phyloP scores from a whole-genome alignment of 2,113 vertebrate genomes.

The Syngnathus scovelli region DNA sequence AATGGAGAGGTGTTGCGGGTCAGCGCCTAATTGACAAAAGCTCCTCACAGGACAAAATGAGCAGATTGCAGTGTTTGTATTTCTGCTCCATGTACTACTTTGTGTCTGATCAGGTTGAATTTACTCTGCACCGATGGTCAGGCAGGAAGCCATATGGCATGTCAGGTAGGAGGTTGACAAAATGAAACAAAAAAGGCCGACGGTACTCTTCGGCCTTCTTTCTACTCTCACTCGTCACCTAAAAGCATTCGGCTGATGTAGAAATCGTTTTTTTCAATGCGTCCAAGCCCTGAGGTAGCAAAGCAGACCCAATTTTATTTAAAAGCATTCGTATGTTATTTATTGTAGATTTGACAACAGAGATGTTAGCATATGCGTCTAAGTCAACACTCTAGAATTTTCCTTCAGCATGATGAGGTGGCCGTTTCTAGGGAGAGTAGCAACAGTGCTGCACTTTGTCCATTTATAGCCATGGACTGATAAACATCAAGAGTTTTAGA shows the following conservation, averaged over 20 bases:
- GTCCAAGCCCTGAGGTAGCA: not conserved
- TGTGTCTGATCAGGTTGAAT: slow-evolving; percentile 50
- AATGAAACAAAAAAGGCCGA: slow-evolving; percentile 22
- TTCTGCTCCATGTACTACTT: slow-evolving; percentile 66
- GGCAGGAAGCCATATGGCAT: slow-evolving; percentile 28
- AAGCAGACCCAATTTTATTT: not conserved
- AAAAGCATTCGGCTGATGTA: not conserved
- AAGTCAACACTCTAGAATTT: no score
- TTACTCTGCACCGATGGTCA: slow-evolving; percentile 31
- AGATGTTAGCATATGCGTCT: no score
- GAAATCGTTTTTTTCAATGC: not conserved
- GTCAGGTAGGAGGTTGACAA: slow-evolving; percentile 22
- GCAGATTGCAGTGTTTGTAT: slow-evolving; percentile 63
- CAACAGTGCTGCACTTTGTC: no score
- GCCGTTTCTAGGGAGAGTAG: no score
- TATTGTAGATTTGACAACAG: no score
- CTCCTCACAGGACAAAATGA: slow-evolving; percentile 12
- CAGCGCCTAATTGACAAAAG: slow-evolving; percentile 7
- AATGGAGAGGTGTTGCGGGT: slow-evolving; percentile 28
- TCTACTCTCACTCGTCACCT: not conserved
- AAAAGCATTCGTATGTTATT: no score
- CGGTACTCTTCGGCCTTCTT: not conserved
- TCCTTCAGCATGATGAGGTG: no score
- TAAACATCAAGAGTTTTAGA: no score
- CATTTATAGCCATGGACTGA: no score